Base-by-base conservation (phyloP, 1,140 invertebrate species). In the Aricia agestis region DNA sequence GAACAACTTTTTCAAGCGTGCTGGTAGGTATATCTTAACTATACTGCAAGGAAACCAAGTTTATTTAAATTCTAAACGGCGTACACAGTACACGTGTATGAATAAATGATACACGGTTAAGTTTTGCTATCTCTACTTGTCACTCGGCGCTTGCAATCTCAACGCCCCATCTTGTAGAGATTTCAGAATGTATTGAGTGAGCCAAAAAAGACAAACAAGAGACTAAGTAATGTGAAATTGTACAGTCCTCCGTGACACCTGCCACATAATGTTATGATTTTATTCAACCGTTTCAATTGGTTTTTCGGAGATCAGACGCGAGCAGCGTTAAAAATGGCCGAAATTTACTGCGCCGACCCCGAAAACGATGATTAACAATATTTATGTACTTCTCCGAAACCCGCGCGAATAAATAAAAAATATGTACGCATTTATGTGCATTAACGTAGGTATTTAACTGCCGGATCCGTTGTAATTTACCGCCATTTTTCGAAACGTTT, bases 301-400 rank as follows among this genome's bases (percentile, higher is more conserved):
- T 82, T 83, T 87, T 86, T 78, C 77, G 81, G 74, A 76, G 72
- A 82, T 79, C 76, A 79, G 82, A 87, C 85, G 83, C 81, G 82
- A 85, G 82, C 80, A 79, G 85, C 87, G 85, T 89, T 86, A 87
- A 88, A 79, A 87, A 82, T 81, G 82, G 79, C 83, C 82, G 85
- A 86, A 85, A 89, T 83, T 79, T 71, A 77, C 74, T 74, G 72
- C 58, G n/a, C 59, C 19, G 76, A 81, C 72, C 78, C 67, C 70
- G 72, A 73, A 76, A 78, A 68, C 72, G 75, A 81, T 87, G 83
- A 88, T 89, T 87, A 84, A 85, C 59, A 19, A 10, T 63, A 63
- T 59, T 59, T 59, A 59, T 63, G 18, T 25, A 25, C 59, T 19
- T 63, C 17, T 63, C 11, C 58, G 58, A 59, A 59, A 19, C 19